These are phyloP conservation scores for Tupaia tana DNA, from an alignment of 2,113 vertebrate species.

Conservation along the genomic window DNA sequence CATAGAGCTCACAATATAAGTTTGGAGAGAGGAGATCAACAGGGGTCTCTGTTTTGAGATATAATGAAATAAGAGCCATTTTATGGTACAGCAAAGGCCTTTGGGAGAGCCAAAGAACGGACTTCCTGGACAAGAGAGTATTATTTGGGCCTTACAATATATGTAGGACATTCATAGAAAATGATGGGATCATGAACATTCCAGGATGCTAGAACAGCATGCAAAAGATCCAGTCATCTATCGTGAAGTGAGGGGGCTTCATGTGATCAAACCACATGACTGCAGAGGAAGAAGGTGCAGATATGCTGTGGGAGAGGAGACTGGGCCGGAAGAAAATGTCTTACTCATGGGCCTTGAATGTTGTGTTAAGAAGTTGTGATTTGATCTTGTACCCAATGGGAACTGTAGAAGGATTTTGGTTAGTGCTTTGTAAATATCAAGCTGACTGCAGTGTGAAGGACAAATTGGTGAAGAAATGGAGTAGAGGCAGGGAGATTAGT, in stretches of 20 bases:
- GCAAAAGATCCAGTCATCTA: neutral
- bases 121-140: neutral
- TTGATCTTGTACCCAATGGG: neutral
- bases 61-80: neutral
- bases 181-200: neutral
- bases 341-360: neutral
- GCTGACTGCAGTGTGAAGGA: slow-evolving; percentile 27
- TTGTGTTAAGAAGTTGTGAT: neutral
- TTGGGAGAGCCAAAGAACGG: neutral
- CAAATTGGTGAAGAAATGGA: slow-evolving; percentile 50
- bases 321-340: neutral
- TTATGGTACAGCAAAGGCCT: neutral
- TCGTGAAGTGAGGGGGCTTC: neutral
- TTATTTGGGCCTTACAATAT: neutral
- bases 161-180: neutral
- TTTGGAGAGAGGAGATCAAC: neutral
- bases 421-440: slow-evolving; percentile 60
- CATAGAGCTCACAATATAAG: neutral
- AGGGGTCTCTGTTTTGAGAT: neutral
- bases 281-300: neutral
- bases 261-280: neutral
- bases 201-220: neutral
- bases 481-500: slow-evolving; percentile 31
- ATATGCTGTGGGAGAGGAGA: neutral
- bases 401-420: slow-evolving; percentile 32